These are phyloP conservation scores for Paraplagusia blochii DNA, from an alignment of 2,113 vertebrate species.

Conservation along the genomic window DNA sequence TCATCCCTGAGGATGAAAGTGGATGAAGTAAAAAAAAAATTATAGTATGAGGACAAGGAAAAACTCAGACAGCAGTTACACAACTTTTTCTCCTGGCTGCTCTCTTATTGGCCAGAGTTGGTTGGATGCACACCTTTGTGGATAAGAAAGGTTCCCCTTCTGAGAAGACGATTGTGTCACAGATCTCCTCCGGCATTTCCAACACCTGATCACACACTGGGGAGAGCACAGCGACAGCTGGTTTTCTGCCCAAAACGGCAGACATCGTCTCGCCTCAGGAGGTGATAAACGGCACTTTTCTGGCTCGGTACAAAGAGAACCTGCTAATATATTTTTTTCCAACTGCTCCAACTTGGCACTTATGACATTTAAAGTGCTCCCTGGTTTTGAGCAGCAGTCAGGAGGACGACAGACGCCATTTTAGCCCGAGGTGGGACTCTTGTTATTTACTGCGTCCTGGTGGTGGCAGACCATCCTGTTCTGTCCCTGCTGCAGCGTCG, in stretches of 20 bases:
- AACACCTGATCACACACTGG: conserved; percentile 13
- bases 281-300: conserved; percentile 16
- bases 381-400: conserved; percentile 9
- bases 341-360: conserved; percentile 3
- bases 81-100: conserved; percentile 31
- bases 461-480: not conserved
- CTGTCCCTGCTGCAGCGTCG: conserved; percentile 10
- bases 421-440: conserved; percentile 6
- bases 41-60: conserved; percentile 15
- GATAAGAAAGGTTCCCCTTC: conserved; percentile 27
- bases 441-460: conserved; percentile 2
- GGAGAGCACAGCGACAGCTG: conserved; percentile 16
- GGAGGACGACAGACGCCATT: conserved; percentile 8
- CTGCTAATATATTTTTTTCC: conserved; percentile 3
- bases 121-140: conserved; percentile 29
- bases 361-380: conserved; percentile 8
- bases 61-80: conserved; percentile 19
- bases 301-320: conserved; percentile 5
- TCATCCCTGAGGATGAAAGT: conserved; percentile 50
- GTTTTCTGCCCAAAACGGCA: conserved; percentile 16
- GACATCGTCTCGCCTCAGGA: conserved; percentile 15
- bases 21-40: conserved; percentile 52
- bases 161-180: conserved; percentile 8
- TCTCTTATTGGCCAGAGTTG: conserved; percentile 12
- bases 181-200: conserved; percentile 18